These are phyloP conservation scores for Onychostoma macrolepis DNA, from an alignment of 2,113 vertebrate genomes.

Conservation along the genomic window DNA sequence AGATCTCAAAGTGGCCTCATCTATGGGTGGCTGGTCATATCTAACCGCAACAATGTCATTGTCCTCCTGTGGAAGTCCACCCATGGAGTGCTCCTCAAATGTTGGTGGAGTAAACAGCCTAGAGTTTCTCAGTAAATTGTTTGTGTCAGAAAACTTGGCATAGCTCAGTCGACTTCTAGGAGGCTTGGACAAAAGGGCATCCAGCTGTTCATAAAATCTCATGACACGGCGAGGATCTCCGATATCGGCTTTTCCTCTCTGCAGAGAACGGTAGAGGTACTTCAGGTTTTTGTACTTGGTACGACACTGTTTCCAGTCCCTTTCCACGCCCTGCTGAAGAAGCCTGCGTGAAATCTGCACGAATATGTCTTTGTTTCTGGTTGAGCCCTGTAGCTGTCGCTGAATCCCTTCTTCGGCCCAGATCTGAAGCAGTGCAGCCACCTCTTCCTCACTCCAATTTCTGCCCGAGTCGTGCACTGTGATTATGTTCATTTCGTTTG, in stretches of 20 bases:
- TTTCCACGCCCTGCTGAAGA: conserved; percentile 82
- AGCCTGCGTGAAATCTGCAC: conserved; percentile 84
- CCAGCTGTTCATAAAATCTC: conserved; percentile 87
- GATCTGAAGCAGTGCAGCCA: conserved; percentile 81
- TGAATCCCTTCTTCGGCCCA: conserved; percentile 85
- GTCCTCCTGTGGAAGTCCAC: conserved; percentile 32
- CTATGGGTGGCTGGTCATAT: conserved; percentile 40
- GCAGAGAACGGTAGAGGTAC: conserved; percentile 85
- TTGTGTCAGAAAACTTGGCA: conserved; percentile 40
- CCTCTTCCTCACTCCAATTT: conserved; percentile 88
- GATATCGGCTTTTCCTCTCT: conserved; percentile 78
- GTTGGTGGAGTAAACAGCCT: conserved; percentile 22
- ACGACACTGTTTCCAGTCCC: conserved; percentile 89
- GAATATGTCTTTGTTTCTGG: conserved; percentile 88
- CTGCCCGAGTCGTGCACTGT: conserved; percentile 81
- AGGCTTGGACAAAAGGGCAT: conserved; percentile 78
- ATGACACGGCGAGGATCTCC: conserved; percentile 78
- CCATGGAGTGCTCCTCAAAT: conserved; percentile 53
- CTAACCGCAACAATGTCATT: conserved; percentile 24
- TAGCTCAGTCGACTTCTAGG: conserved; percentile 40
- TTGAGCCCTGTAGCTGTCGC: conserved; percentile 84
- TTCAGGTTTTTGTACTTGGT: conserved; percentile 92
- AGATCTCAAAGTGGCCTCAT: conserved; percentile 43
- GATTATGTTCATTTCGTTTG: conserved; percentile 78
- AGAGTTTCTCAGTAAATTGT: conserved; percentile 16